phyloP scores from a whole-genome alignment of 2,888 invertebrate species.

The Emesis russula region DNA sequence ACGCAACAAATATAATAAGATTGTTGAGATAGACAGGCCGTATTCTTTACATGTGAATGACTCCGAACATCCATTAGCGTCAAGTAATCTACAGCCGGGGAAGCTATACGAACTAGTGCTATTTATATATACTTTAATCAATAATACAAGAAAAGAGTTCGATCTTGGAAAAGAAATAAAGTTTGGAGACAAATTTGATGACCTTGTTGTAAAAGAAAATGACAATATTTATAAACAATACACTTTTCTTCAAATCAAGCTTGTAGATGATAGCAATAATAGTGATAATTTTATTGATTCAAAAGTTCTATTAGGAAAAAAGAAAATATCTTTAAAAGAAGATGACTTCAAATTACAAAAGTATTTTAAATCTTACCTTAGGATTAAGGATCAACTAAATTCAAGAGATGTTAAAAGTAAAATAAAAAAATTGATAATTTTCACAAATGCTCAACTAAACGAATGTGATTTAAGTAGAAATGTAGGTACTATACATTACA shows the following conservation, averaged over 20 bases:
- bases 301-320: neutral
- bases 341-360: conserved; percentile 6
- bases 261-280: neutral
- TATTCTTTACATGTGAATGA: no score
- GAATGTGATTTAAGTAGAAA: neutral
- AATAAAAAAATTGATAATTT: neutral
- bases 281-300: neutral
- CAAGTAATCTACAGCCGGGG: neutral
- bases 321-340: neutral
- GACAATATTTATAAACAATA: neutral
- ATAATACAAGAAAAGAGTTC: neutral
- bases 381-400: conserved; percentile 3
- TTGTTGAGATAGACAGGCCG: no score
- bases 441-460: conserved; percentile 8
- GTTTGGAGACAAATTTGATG: neutral
- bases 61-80: neutral
- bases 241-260: conserved; percentile 2
- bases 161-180: conserved; percentile 7
- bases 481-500: neutral
- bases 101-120: neutral
- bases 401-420: conserved; percentile 4
- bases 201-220: neutral
- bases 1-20: no score
- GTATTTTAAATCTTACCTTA: conserved; percentile 8
- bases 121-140: neutral